Conservation (phyloP, 2,797 vertebrate genomes). For the Myotis pilosus region DNA sequence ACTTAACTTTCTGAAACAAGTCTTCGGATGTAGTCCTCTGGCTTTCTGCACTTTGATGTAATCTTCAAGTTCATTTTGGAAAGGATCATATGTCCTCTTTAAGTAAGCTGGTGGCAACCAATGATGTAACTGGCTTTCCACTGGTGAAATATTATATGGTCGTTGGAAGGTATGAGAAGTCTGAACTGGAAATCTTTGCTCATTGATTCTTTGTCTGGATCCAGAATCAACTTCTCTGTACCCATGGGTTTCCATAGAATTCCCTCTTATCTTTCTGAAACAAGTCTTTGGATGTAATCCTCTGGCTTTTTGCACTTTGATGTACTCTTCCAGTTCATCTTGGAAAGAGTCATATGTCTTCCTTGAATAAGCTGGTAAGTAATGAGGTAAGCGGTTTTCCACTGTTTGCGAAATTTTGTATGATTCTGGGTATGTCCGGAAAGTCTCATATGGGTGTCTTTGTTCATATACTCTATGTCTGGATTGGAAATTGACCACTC, state of each 20-base stretch:
- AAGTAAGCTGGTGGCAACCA: conserved; percentile 62
- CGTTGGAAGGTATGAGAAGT: conserved; percentile 61
- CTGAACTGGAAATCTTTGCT: conserved; percentile 62
- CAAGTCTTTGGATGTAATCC: conserved; percentile 84
- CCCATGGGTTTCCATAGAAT: conserved; percentile 62
- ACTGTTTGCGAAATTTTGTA: conserved; percentile 46
- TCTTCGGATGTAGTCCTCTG: conserved; percentile 85
- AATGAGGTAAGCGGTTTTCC: conserved; percentile 49
- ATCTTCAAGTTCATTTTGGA: conserved; percentile 89
- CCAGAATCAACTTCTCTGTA: conserved; percentile 45
- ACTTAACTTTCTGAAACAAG: conserved; percentile 73
- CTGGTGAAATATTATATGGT: conserved; percentile 34
- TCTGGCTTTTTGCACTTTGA: conserved; percentile 88
- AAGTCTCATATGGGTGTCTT: conserved; percentile 60
- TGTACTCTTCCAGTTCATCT: conserved; percentile 85
- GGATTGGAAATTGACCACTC: conserved; percentile 3
- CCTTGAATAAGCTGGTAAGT: conserved; percentile 74
- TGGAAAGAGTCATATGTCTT: conserved; percentile 86
- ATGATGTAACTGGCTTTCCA: conserved; percentile 16
- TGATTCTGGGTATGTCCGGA: conserved; percentile 46
- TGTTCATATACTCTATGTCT: conserved; percentile 51
- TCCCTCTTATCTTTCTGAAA: conserved; percentile 76
- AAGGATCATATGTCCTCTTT: conserved; percentile 85
- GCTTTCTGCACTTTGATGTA: conserved; percentile 89
- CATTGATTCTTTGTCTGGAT: conserved; percentile 16